Base-by-base conservation (phyloP, 2,888 invertebrate species). In the Allophyes oxyacanthae region DNA sequence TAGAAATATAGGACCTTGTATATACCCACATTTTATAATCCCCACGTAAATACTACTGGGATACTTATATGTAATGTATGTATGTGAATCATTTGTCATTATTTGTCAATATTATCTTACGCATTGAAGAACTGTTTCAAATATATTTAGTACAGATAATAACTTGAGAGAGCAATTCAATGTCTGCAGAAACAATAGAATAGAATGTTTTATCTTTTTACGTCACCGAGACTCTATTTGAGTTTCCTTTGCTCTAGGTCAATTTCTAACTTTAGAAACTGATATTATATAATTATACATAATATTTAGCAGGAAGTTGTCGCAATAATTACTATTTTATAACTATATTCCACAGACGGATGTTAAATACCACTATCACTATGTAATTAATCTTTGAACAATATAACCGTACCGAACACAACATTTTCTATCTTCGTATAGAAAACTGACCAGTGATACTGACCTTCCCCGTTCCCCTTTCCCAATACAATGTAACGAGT, bases 311-410 rank as follows among this genome's bases (percentile, higher is more conserved):
- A 67, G 71, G 71, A 71, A 71, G 56, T 64, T 58, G 72, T 58
- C 53, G 37, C 54, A 44, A 56, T 66, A 41, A 70, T 66, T 40
- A 55, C 56, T 28, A 51, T 52, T 55, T 64, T 61, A 63, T 66
- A 32, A 62, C 43, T 36, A 51, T 50, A 58, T 50, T 52, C 50
- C 20, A 33, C 49, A 61, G 62, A 71, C 64, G 69, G 74, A 78
- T 74, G 71, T 60, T 64, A 57, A 68, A 69, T 79, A 75, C 76
- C 71, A 69, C 77, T 64, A 75, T 77, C 71, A 69, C 77, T 64
- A 58, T 66, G 61, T 52, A 72, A 81, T 80, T 68, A 78, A 77
- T 77, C 76, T 71, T 68, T 45, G 43, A 40, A 66, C 64, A 76
- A 74, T 78, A 71, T 64, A 77, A 72, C 65, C 33, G 52, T 71